A percentile compares a stretch with the other conserved stretches of the same genome.
Conservation (phyloP, 2,797 vertebrate species). For the Sciurus carolinensis region DNA sequence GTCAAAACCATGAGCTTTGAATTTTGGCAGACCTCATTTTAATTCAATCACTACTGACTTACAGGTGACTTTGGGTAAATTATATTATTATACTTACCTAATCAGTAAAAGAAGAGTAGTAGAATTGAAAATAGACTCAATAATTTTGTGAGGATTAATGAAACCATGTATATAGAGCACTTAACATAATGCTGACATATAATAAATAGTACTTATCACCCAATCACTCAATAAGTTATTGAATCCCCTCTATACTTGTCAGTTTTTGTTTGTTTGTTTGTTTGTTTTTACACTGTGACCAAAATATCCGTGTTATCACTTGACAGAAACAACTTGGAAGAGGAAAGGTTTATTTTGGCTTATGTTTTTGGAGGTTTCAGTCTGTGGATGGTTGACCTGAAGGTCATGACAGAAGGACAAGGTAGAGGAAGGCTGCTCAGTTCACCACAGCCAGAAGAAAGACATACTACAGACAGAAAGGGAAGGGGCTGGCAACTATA, state of each 20-base stretch:
- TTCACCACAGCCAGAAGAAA: not conserved
- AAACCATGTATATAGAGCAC: not conserved
- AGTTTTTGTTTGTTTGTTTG: too few relatives aligned
- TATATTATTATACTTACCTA: not conserved
- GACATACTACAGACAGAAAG: too few relatives aligned
- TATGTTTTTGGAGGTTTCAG: not conserved
- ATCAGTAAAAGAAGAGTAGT: not conserved
- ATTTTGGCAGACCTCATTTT: not conserved
- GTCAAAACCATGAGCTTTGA: not conserved
- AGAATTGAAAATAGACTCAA: constrained; percentile 6
- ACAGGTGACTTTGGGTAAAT: not conserved
- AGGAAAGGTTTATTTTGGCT: not conserved
- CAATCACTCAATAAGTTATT: not conserved
- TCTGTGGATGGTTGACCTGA: not conserved
- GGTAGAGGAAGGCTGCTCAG: not conserved
- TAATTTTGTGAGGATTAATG: constrained; percentile 2
- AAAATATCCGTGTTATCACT: too few relatives aligned
- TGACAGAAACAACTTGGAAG: not conserved
- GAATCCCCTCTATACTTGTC: not conserved
- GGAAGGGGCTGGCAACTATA: not conserved
- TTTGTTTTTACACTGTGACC: too few relatives aligned
- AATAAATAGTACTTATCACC: not conserved
- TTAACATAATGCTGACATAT: not conserved
- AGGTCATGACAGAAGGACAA: not conserved
- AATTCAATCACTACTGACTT: not conserved